Evolutionary conservation across 37 sponge, comb jelly and placozoan genomes (phyloP).

Genomic region (Ianthella basta): DNA sequence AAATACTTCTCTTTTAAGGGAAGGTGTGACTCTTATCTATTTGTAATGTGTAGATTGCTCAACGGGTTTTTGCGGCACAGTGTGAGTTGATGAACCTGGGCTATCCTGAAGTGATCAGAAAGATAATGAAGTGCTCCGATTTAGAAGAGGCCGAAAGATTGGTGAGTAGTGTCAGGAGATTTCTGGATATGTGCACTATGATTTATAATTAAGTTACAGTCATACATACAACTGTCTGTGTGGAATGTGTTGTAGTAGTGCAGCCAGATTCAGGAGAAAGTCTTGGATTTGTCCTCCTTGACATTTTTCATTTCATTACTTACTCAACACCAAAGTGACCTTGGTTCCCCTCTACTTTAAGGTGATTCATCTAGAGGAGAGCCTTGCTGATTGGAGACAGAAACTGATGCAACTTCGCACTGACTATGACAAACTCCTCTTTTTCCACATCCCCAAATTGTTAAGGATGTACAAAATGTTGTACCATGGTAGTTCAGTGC

Average conservation of each 20-base stretch:
- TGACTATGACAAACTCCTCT: conserved; percentile 64
- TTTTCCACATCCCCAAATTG: conserved; percentile 66
- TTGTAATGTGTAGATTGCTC: conserved; percentile 45
- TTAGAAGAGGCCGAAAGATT: background rate
- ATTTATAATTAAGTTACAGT: no score
- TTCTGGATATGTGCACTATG: no score
- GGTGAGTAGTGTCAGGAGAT: background rate
- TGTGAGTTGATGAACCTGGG: conserved; percentile 61
- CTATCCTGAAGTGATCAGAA: conserved; percentile 34
- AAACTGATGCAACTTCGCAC: conserved; percentile 39
- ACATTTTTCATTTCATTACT: no score
- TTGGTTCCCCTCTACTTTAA: background rate
- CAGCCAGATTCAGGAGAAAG: no score
- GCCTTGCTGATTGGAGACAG: conserved; percentile 36
- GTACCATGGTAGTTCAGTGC: background rate
- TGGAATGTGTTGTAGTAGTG: no score
- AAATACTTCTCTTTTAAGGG: background rate
- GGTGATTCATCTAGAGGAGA: conserved; percentile 39
- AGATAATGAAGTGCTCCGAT: background rate
- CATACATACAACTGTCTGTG: no score
- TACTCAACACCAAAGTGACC: background rate
- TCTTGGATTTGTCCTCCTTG: no score
- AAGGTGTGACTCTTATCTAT: background rate
- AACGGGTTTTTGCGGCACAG: conserved; percentile 41
- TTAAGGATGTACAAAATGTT: conserved; percentile 49